Conservation (phyloP, 1,140 invertebrate genomes). For the Homarus americanus region DNA sequence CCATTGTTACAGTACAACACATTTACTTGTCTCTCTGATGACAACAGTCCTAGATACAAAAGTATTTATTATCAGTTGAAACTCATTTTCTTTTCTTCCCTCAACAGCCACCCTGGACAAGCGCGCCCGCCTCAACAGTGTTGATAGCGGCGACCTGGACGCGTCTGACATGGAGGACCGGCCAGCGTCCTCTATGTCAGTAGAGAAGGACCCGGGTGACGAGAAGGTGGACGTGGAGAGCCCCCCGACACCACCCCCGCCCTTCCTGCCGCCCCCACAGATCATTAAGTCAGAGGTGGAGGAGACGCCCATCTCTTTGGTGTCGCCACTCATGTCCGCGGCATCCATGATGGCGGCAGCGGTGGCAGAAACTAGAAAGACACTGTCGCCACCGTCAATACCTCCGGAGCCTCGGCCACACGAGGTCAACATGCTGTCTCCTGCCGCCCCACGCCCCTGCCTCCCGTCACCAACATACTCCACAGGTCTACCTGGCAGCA, state of each 20-base stretch:
- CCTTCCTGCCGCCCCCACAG: constrained; percentile 70
- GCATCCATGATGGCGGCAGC: constrained; percentile 44
- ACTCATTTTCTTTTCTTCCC: too few species aligned
- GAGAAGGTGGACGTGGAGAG: constrained; percentile 75
- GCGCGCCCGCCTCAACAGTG: constrained; percentile 70
- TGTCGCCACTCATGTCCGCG: constrained; percentile 52
- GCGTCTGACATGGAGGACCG: constrained; percentile 69
- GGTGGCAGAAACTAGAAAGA: constrained; percentile 22
- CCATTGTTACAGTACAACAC: too few species aligned
- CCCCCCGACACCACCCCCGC: constrained; percentile 70
- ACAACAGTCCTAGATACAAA: too few species aligned
- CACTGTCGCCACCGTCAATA: constrained; percentile 16
- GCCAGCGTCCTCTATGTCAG: constrained; percentile 73
- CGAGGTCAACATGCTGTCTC: constrained; percentile 51
- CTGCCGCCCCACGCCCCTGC: constrained; percentile 57
- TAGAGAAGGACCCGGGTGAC: constrained; percentile 70
- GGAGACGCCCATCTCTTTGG: constrained; percentile 55
- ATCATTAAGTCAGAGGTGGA: constrained; percentile 63
- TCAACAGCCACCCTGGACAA: constrained; percentile 69
- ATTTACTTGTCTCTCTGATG: too few species aligned
- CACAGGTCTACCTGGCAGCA: constrained; percentile 53
- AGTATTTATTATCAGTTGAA: too few species aligned
- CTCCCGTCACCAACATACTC: constrained; percentile 71
- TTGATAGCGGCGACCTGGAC: constrained; percentile 70
- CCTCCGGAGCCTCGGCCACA: constrained; percentile 24